phyloP scores from a whole-genome alignment of 2,888 invertebrate genomes.

The Sialis lutaria region DNA sequence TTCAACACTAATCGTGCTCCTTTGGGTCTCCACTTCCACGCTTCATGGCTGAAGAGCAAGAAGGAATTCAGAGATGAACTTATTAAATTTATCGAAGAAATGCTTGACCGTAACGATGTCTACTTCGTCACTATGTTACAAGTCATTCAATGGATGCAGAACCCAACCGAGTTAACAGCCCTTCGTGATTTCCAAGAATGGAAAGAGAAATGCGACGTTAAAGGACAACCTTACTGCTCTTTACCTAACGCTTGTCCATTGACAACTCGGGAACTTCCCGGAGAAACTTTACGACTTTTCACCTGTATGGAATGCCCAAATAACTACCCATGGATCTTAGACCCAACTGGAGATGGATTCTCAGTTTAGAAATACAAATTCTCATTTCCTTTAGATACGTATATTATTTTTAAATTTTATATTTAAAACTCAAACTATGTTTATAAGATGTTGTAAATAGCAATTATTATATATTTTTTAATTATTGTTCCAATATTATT shows the following conservation, averaged over 20 bases:
- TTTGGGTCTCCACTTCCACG: slow-evolving; percentile 82
- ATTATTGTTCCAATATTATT: no score
- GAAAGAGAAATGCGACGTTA: slow-evolving; percentile 91
- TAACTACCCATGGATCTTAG: slow-evolving; percentile 88
- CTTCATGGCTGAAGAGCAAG: slow-evolving; percentile 88
- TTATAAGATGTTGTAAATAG: background rate
- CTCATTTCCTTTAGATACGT: background rate
- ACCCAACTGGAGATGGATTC: slow-evolving; percentile 89
- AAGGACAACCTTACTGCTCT: slow-evolving; percentile 85
- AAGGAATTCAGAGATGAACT: slow-evolving; percentile 83
- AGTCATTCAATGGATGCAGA: slow-evolving; percentile 93
- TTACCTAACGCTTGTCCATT: slow-evolving; percentile 81
- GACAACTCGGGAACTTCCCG: slow-evolving; percentile 77
- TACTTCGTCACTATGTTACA: slow-evolving; percentile 81
- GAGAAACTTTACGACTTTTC: slow-evolving; percentile 80
- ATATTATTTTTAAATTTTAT: background rate
- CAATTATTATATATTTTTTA: background rate
- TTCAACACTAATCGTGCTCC: slow-evolving; percentile 87
- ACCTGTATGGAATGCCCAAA: slow-evolving; percentile 94
- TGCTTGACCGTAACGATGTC: slow-evolving; percentile 74
- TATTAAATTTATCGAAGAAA: slow-evolving; percentile 85
- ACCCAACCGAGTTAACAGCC: slow-evolving; percentile 71
- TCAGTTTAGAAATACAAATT: slow-evolving; percentile 54
- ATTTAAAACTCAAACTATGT: no score
- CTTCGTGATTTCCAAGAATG: slow-evolving; percentile 85